Conservation (phyloP, 2,797 vertebrate genomes). For the Babyrousa celebensis region DNA sequence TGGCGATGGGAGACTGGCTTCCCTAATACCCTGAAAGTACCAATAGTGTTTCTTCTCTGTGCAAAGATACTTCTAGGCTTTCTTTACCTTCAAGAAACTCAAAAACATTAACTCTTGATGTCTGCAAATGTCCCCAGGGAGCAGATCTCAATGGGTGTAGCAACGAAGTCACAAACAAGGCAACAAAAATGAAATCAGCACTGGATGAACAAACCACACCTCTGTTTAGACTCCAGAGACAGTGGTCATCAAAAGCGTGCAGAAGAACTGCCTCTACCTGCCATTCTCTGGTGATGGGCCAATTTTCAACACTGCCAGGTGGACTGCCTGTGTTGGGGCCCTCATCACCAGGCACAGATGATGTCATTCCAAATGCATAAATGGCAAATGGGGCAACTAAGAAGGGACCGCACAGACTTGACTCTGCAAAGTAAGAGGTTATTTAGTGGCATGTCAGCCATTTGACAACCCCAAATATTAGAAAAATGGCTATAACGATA, state of each 20-base stretch:
- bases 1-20: background rate
- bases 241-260: background rate
- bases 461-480: background rate
- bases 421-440: slow-evolving; percentile 27
- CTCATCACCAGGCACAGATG: background rate
- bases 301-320: background rate
- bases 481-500: slow-evolving; percentile 26
- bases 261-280: background rate
- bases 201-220: background rate
- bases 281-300: background rate
- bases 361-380: background rate
- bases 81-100: slow-evolving; percentile 51
- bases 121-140: background rate
- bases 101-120: background rate
- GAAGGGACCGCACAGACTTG: background rate
- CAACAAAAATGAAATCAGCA: background rate
- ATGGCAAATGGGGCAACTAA: background rate
- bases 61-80: background rate
- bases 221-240: background rate
- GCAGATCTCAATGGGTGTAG: background rate
- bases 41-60: background rate
- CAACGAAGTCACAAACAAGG: background rate
- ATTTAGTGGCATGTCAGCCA: background rate
- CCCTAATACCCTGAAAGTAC: background rate
- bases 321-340: background rate